Evolutionary conservation across 2,113 vertebrate genomes (phyloP).

Genomic region (Apaloderma vittatum): DNA sequence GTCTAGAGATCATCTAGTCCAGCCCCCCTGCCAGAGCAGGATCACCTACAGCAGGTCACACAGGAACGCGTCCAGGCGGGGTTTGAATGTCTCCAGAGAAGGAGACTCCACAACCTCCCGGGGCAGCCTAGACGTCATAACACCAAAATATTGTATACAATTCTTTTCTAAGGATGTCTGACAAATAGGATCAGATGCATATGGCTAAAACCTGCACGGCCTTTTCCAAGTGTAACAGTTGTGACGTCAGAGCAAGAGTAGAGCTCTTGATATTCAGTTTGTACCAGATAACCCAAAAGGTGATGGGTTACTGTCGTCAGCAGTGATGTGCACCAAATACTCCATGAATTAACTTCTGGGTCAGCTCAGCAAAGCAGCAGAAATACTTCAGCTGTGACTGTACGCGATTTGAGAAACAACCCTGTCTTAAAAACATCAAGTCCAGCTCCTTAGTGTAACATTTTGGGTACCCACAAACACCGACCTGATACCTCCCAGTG

Average conservation of each 20-base stretch:
- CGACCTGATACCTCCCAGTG: neutral
- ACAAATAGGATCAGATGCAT: neutral
- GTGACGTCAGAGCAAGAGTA: neutral
- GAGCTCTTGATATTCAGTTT: neutral
- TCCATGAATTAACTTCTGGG: neutral
- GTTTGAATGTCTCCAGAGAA: too few species aligned
- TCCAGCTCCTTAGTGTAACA: neutral
- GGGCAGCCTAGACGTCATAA: neutral
- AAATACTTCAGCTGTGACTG: neutral
- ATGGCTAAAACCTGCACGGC: neutral
- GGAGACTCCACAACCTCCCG: too few species aligned
- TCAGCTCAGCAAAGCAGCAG: neutral
- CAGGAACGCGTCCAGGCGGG: too few species aligned
- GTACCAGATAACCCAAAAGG: neutral
- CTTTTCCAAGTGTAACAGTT: neutral
- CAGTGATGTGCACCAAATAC: neutral
- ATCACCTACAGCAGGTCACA: too few species aligned
- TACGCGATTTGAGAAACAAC: rapidly evolving
- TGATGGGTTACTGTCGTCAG: neutral
- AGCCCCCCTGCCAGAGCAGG: too few species aligned
- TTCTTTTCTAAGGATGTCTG: neutral
- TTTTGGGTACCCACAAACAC: neutral
- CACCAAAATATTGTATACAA: neutral
- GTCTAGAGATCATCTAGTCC: too few species aligned
- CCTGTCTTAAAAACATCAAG: neutral